phyloP scores from a whole-genome alignment of 2,113 vertebrate genomes.

The Daubentonia madagascariensis region DNA sequence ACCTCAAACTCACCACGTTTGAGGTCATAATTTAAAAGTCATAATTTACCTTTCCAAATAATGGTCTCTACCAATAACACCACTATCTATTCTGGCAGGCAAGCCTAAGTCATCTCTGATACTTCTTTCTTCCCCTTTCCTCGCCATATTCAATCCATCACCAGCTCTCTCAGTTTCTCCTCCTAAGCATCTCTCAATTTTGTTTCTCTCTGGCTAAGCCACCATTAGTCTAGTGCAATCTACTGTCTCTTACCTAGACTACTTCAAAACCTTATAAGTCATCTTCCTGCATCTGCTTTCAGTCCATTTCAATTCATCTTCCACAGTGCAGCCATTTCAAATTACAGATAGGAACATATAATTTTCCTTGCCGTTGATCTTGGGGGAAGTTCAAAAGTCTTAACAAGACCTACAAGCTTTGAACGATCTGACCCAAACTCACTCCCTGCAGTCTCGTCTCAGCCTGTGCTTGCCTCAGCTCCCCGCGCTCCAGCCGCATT shows the following conservation, averaged over 20 bases:
- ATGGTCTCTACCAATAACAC: neutral
- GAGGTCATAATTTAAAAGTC: too few species aligned
- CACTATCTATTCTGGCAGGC: neutral
- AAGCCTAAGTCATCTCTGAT: neutral
- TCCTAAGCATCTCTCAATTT: neutral
- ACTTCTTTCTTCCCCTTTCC: neutral
- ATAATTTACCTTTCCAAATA: neutral
- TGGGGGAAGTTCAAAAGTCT: constrained; percentile 15
- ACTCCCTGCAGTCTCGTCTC: neutral
- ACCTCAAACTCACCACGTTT: neutral
- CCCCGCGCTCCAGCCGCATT: neutral
- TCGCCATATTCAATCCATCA: neutral
- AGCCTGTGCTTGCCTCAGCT: neutral
- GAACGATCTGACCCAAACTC: neutral
- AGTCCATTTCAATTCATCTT: neutral
- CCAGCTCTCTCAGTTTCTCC: neutral
- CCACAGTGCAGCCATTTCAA: neutral
- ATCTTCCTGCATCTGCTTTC: neutral
- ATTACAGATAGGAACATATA: neutral
- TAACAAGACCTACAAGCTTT: neutral
- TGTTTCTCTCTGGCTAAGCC: neutral
- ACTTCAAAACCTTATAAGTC: neutral
- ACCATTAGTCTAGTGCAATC: neutral
- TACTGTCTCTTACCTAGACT: neutral
- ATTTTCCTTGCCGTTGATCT: neutral